Percentiles rank a stretch among this genome's conserved stretches.
Evolutionary conservation across 2,113 vertebrate species (phyloP).

Genomic region (Myrmophylax atrothorax): DNA sequence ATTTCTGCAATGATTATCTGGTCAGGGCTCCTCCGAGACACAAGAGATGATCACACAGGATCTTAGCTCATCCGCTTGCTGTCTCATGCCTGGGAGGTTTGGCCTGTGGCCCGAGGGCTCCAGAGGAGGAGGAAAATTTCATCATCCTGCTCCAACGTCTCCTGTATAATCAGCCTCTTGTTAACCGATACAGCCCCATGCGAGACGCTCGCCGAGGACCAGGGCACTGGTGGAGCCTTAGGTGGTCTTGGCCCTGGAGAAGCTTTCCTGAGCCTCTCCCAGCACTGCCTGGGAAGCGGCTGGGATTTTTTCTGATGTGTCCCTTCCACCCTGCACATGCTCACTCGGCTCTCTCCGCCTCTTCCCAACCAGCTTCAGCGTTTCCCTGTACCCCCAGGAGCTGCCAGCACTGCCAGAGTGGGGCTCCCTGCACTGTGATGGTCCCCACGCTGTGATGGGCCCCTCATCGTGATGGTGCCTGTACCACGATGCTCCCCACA

Average conservation of each 20-base stretch:
- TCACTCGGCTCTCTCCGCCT: neutral
- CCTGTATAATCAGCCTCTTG: slow-evolving; percentile 61
- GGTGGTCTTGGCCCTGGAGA: slow-evolving; percentile 34
- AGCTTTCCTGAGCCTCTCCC: slow-evolving; percentile 44
- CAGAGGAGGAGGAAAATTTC: slow-evolving; percentile 67
- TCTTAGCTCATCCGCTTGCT: slow-evolving; percentile 72
- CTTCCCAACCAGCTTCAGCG: neutral
- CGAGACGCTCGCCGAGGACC: neutral
- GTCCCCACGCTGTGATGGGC: fast-evolving
- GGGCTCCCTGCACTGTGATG: fast-evolving
- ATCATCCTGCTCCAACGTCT: slow-evolving; percentile 61
- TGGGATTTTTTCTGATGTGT: neutral
- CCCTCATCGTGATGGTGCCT: fast-evolving
- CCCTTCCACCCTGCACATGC: neutral
- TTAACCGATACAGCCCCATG: slow-evolving; percentile 47
- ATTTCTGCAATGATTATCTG: neutral
- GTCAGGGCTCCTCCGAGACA: slow-evolving; percentile 54
- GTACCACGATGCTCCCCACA: fast-evolving
- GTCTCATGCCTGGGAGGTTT: slow-evolving; percentile 72
- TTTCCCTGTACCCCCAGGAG: neutral
- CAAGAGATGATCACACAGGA: slow-evolving; percentile 69
- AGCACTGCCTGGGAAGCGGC: neutral
- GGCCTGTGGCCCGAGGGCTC: slow-evolving; percentile 47
- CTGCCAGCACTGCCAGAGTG: fast-evolving
- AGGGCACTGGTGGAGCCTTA: neutral